Evolutionary conservation across 2,797 vertebrate genomes (phyloP).

Genomic region (Acanthiza pusilla): DNA sequence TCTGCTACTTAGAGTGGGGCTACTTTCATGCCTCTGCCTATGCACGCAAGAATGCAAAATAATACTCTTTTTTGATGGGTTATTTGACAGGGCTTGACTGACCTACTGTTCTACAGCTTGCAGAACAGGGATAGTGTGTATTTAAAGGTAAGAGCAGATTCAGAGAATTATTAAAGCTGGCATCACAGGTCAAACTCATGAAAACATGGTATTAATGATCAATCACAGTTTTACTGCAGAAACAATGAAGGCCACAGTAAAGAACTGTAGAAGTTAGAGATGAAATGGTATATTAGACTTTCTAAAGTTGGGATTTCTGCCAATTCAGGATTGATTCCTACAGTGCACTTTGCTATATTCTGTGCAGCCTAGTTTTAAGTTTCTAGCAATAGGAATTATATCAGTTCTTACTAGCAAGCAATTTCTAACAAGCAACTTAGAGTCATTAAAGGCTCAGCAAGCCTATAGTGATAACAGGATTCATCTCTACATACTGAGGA

Average conservation of each 20-base stretch:
- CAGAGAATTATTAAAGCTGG: background rate
- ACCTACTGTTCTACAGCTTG: background rate
- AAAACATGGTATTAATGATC: background rate
- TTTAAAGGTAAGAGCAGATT: background rate
- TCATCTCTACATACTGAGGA: background rate
- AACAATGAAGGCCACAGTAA: background rate
- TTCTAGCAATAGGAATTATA: background rate
- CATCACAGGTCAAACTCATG: background rate
- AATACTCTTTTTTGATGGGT: background rate
- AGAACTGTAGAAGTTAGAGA: background rate
- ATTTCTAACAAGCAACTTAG: background rate
- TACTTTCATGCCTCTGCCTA: background rate
- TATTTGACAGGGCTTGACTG: background rate
- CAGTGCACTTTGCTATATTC: background rate
- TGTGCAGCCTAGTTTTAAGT: background rate
- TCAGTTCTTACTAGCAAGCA: background rate
- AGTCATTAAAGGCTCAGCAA: background rate
- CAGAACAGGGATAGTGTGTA: background rate
- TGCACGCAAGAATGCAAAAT: background rate
- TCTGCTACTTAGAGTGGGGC: background rate
- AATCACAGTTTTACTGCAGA: background rate
- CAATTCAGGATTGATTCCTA: background rate
- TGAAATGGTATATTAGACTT: background rate
- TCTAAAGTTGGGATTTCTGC: background rate
- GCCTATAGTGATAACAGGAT: background rate